Evolutionary conservation across 37 sponge, comb jelly and placozoan species (phyloP).

Genomic region (Eunapius fragilis): DNA sequence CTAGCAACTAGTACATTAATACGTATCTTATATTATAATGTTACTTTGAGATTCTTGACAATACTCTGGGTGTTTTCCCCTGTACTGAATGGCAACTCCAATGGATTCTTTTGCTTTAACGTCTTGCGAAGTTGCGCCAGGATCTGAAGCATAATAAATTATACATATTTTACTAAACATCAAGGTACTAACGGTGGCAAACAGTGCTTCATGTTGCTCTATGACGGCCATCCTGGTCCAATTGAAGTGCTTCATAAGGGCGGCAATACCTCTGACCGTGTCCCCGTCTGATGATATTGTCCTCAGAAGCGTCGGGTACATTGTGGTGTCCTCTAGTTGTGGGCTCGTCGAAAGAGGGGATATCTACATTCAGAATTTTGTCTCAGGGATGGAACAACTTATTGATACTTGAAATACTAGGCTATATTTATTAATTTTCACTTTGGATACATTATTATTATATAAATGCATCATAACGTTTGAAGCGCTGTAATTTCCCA

Average conservation of each 20-base stretch:
- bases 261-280: slow-evolving; percentile 13
- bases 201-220: slow-evolving; percentile 32
- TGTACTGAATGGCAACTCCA: slow-evolving; percentile 38
- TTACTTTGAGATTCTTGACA: slow-evolving; percentile 13
- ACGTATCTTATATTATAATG: not conserved
- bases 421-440: too few relatives aligned
- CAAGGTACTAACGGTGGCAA: slow-evolving; percentile 54
- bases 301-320: slow-evolving; percentile 40
- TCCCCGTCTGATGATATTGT: slow-evolving; percentile 60
- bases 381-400: too few relatives aligned
- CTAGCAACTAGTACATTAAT: too few relatives aligned
- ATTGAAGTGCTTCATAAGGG: slow-evolving; percentile 29
- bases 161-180: too few relatives aligned
- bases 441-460: too few relatives aligned
- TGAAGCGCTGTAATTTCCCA: too few relatives aligned
- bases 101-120: not conserved
- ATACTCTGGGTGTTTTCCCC: slow-evolving; percentile 8
- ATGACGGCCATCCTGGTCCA: slow-evolving; percentile 68
- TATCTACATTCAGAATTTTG: slow-evolving; percentile 31
- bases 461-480: too few relatives aligned
- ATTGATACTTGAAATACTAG: too few relatives aligned
- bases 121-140: not conserved
- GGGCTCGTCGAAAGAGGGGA: slow-evolving; percentile 57
- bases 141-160: slow-evolving; percentile 1
- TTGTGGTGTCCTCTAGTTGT: slow-evolving; percentile 7